Percentiles rank a stretch among this genome's conserved stretches.
phyloP scores from a whole-genome alignment of 2,888 invertebrate genomes.

The Epinotia brunnichana region DNA sequence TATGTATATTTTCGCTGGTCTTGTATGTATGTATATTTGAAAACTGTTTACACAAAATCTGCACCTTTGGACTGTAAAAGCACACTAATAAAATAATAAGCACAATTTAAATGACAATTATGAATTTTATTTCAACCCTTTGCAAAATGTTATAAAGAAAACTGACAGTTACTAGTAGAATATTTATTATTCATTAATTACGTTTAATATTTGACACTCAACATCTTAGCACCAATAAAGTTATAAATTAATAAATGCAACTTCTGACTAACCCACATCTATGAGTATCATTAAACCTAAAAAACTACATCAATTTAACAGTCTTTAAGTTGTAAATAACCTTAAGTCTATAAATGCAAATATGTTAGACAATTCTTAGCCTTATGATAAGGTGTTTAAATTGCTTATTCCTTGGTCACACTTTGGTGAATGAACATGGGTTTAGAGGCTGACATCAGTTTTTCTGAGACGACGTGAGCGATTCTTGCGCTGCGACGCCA shows the following conservation, averaged over 20 bases:
- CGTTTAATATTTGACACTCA: constrained; percentile 20
- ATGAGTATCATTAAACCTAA: constrained; percentile 71
- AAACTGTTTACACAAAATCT: not conserved
- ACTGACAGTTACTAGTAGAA: not conserved
- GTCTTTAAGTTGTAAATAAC: constrained; percentile 37
- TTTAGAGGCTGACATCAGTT: constrained; percentile 84
- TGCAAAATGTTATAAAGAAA: not conserved
- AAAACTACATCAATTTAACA: constrained; percentile 32
- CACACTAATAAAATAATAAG: constrained; percentile 23
- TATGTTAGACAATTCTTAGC: constrained; percentile 18
- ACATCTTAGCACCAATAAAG: constrained; percentile 65
- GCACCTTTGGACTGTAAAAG: not conserved
- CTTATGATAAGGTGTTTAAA: not conserved
- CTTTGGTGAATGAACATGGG: constrained; percentile 73
- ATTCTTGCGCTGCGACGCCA: constrained; percentile 93
- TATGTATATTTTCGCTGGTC: not conserved
- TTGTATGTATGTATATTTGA: not conserved
- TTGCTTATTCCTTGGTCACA: constrained; percentile 57
- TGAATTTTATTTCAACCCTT: not conserved
- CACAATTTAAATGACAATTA: constrained; percentile 9
- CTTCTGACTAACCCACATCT: constrained; percentile 67
- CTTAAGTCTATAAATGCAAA: constrained; percentile 39
- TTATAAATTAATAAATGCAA: constrained; percentile 77
- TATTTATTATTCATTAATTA: constrained; percentile 9
- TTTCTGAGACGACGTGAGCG: constrained; percentile 92